Conservation (phyloP, 2,888 invertebrate species). For the Platerodrilus igneus region DNA sequence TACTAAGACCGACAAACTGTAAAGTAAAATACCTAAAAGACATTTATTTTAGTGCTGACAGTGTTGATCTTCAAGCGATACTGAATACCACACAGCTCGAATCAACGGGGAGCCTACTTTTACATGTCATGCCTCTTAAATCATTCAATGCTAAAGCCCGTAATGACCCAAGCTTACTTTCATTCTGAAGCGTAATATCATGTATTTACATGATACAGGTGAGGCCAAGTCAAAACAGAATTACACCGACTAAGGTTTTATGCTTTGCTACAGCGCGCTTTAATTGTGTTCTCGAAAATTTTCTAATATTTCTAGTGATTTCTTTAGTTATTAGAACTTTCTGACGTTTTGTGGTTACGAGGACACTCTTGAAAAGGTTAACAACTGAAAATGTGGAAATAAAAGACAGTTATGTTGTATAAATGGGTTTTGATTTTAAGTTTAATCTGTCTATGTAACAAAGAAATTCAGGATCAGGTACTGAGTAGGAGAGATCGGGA, state of each 20-base stretch:
- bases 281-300: slow-evolving; percentile 37
- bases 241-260: slow-evolving; percentile 31
- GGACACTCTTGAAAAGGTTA: too few species aligned
- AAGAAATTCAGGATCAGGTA: too few species aligned
- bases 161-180: slow-evolving; percentile 31
- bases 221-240: slow-evolving; percentile 45
- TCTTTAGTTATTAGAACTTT: slow-evolving; percentile 20
- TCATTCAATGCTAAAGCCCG: slow-evolving; percentile 27
- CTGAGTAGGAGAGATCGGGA: too few species aligned
- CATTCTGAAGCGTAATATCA: slow-evolving; percentile 46
- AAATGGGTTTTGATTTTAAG: too few species aligned
- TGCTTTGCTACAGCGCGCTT: slow-evolving; percentile 35
- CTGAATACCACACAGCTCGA: slow-evolving; percentile 46
- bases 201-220: slow-evolving; percentile 48
- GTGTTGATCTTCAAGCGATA: slow-evolving; percentile 43
- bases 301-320: slow-evolving; percentile 35
- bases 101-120: slow-evolving; percentile 38
- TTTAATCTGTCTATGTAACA: too few species aligned
- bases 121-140: slow-evolving; percentile 26
- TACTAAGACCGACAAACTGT: slow-evolving; percentile 39
- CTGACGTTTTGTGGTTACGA: slow-evolving; percentile 26
- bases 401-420: too few species aligned
- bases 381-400: too few species aligned
- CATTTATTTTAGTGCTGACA: slow-evolving; percentile 48
- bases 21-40: slow-evolving; percentile 38